Percentiles rank a stretch among this genome's conserved stretches.
These are phyloP conservation scores for Etia nguti DNA, from an alignment of 2,113 vertebrate species.

Conservation along the genomic window DNA sequence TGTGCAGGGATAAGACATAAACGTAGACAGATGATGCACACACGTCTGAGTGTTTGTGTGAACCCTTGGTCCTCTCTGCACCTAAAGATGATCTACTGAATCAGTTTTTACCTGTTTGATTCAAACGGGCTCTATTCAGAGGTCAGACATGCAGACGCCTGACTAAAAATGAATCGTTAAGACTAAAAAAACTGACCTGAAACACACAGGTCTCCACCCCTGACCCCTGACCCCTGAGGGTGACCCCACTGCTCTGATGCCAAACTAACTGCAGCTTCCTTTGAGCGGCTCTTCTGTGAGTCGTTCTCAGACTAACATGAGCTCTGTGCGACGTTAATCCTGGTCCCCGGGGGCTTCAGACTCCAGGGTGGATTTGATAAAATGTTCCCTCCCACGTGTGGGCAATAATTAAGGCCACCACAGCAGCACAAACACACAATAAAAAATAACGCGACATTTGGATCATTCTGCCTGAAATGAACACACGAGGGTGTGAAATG, in stretches of 20 bases:
- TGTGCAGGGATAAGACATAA: background rate
- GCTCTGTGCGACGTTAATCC: background rate
- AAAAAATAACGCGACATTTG: background rate
- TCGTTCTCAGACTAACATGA: background rate
- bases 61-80: background rate
- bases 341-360: background rate
- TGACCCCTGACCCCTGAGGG: background rate
- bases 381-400: background rate
- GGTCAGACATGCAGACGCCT: background rate
- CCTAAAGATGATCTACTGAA: background rate
- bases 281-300: background rate
- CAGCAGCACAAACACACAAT: background rate
- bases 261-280: background rate
- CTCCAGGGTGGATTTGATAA: background rate
- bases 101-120: background rate
- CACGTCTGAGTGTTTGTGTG: background rate
- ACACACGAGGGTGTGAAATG: background rate
- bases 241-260: background rate
- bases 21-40: background rate
- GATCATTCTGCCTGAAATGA: background rate
- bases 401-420: background rate
- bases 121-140: background rate
- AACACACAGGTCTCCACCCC: background rate
- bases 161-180: background rate
- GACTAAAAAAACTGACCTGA: background rate